Conservation (phyloP, 2,797 vertebrate species). For the Lepidocolaptes lacrymiger region DNA sequence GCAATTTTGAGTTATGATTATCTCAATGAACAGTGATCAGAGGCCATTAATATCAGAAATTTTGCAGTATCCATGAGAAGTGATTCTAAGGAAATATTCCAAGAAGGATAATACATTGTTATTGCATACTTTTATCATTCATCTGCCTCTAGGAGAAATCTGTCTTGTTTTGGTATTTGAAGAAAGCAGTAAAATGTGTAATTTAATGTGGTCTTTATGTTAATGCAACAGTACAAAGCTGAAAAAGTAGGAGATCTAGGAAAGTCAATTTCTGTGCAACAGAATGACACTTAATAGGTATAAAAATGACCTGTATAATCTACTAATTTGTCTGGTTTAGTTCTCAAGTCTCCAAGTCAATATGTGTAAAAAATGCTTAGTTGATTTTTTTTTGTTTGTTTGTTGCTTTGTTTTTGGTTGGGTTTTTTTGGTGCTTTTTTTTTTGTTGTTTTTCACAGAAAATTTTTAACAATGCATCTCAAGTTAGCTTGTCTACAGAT, state of each 20-base stretch:
- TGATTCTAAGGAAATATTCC: neutral
- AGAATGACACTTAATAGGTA: neutral
- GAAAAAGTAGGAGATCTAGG: neutral
- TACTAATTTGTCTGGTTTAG: neutral
- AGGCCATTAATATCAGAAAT: neutral
- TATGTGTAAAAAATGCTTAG: neutral
- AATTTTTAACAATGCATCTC: neutral
- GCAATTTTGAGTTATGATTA: neutral
- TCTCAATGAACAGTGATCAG: neutral
- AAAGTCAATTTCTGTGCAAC: neutral
- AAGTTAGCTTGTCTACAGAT: neutral
- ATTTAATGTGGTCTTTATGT: neutral
- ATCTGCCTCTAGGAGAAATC: neutral
- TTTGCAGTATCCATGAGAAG: neutral
- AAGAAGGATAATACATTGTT: neutral
- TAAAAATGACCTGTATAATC: neutral
- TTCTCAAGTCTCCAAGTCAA: conserved; percentile 12
- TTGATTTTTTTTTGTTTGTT: too few relatives aligned
- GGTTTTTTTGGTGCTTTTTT: neutral
- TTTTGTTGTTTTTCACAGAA: neutral
- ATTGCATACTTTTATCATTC: neutral
- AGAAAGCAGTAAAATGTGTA: neutral
- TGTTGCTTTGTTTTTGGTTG: too few relatives aligned
- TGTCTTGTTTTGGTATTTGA: neutral
- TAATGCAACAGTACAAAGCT: neutral